Evolutionary conservation across 2,113 vertebrate species (phyloP), one percentile per base, ranked within the genome.

Genomic region (Silurus meridionalis): DNA sequence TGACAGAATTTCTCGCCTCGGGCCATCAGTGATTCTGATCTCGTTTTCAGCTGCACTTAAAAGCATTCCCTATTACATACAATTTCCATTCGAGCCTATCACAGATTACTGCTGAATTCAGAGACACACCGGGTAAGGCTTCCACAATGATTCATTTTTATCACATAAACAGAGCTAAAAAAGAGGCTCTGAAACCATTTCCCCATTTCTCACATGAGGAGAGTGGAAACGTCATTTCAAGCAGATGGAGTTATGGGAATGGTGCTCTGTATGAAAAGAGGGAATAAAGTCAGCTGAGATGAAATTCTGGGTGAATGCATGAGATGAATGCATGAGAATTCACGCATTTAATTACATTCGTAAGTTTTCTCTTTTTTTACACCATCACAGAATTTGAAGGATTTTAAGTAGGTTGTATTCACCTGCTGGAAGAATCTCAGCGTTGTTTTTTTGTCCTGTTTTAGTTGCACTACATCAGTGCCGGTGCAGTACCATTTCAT

Each of bases 131-230:
- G 83, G 81, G 89, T 91, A 89, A 82, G 52, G 64, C 58, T 82
- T 61, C 53, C 79, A 84, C 77, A 71, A 71, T 71, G 72, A 85
- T 87, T 84, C 84, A 85, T 88, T 84, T 37, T 88, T 89, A 90
- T 85, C 69, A 83, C 75, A 79, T 81, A 61, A 89, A 82, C 82
- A 83, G 77, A 84, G 67, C 85, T 23, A 23, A 77, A 85, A 72
- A 80, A 85, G 66, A 75, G 53, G 67, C 37, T 46, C 50, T 57
- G 52, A 55, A 11, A 8, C 5, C 46, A 21, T 21, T 83, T 28
- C 72, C 37, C 80, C 82, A 85, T 53, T 77, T 37, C 80, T 71
- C 84, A 77, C 69, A 80, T 28, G n/a, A 52, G 63, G 58, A 83
- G 82, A 71, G 74, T 85, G 80, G 50, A 85, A 80, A 80, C 85